Base-by-base conservation (phyloP, 2,797 vertebrate genomes). In the Pelochelys cantorii region DNA sequence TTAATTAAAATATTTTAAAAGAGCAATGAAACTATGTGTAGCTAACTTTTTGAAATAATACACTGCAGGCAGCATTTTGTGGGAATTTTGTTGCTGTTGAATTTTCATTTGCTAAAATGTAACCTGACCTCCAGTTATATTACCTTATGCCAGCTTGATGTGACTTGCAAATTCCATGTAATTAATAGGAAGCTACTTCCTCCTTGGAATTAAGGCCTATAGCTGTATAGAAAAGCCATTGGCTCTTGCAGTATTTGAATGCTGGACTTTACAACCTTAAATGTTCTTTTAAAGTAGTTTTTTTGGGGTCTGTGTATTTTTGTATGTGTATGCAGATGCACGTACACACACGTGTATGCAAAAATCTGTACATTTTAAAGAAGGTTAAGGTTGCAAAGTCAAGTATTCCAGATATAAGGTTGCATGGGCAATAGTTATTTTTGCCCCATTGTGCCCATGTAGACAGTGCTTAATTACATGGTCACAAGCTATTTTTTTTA, bases 251-350 rank as follows among this genome's bases (percentile, higher is more conserved):
- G 52, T 79, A 84, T 15, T 42, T 42, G 37, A 75, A 13, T 42
- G 23, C 23, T 15, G 54, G 84, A 87, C 77, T 77, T 65, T 55
- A 29, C 10, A 57, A 31, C 29, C 0, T 0, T 20, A 42, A 89
- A 48, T 31, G 20, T 37, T 31, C 77, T 84, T 81, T 54, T 86
- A 54, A 13, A 0, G 0, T 6, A 11, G 4, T 17, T 11, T 4
- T 2, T 18, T 86, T 18, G 74, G 74, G 8, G 1, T 48, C 53
- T 53, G 3, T 0, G 2, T 84, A 29, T 93, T 68, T 68, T 68
- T 34, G 20, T 68, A n/a, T 34, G 65, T 34, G 20, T 68, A n/a
- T 34, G 65, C 65, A 60, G 5, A 12, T 29, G 25, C 27, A 11
- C 9, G 25, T 59, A 59, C 57, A 59, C 10, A 27, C 57, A 57